Percentiles rank a stretch among this genome's conserved stretches.
Conservation (phyloP, 2,113 vertebrate genomes). For the Tringa solitaria region DNA sequence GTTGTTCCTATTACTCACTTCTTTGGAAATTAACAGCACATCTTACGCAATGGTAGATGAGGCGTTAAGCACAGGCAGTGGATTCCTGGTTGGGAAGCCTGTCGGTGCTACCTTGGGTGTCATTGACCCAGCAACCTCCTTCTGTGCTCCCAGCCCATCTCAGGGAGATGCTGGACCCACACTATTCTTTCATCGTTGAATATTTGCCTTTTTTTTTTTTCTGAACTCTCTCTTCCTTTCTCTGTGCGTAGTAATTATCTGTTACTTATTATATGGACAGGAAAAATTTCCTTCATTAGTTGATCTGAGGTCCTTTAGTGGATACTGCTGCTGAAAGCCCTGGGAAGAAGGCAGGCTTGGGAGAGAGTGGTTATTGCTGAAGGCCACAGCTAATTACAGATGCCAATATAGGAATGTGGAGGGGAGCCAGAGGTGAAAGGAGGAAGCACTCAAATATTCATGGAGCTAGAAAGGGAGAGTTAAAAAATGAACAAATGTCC, state of each 20-base stretch:
- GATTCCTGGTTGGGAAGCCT: background rate
- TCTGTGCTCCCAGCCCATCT: background rate
- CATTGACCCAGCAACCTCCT: background rate
- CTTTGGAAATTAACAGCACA: background rate
- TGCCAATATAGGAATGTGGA: background rate
- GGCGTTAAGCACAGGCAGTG: background rate
- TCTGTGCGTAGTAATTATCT: background rate
- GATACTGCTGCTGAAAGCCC: background rate
- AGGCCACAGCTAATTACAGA: background rate
- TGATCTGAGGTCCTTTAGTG: background rate
- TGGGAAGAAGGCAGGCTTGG: background rate
- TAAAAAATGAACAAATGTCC: background rate
- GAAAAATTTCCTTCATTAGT: background rate
- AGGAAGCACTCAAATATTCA: background rate
- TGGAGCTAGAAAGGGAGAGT: background rate
- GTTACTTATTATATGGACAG: background rate
- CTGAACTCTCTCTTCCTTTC: background rate
- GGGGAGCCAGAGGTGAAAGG: background rate
- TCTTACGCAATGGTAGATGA: background rate
- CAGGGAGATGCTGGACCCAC: background rate
- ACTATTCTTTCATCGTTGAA: background rate
- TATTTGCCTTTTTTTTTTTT: background rate
- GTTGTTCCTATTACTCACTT: background rate
- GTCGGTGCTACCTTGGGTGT: background rate
- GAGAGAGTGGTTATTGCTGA: background rate